Evolutionary conservation across 2,113 vertebrate species (phyloP), one percentile per base, ranked within the genome.

Genomic region (Odocoileus hemionus): DNA sequence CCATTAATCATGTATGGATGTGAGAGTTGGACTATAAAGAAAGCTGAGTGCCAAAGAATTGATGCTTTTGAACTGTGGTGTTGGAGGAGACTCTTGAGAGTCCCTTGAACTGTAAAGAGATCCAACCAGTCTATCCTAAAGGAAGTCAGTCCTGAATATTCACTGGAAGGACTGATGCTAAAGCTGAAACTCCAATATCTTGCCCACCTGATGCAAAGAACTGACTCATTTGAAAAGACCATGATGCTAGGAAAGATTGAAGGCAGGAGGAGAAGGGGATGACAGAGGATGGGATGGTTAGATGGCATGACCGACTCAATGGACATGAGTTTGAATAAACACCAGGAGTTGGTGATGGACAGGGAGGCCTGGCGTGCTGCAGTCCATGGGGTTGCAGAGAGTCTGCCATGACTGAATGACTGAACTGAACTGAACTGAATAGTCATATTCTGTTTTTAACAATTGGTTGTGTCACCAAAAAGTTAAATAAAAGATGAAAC

Each of bases 391-490:
- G 67, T 74, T 5, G 3, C 19, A 74, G 12, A 39, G 67, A 74
- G 33, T 74, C 4, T 2, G 19, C 10, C n/a, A 74, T 39, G 67
- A 74, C 67, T 23, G 67, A 74, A 39, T 74, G 19, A 74, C 19
- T 39, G 67, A 23, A 39, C 19, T 74, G 9, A 70, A 70, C n/a
- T 70, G 67, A 74, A 74, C n/a, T 39, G 10, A 54, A 36, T n/a
- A 92, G 45, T 79, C 82, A 30, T 86, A 97, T 76, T 60, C 94
- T 96, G 88, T 97, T 98, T 97, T 97, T 91, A 95, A 95, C 97
- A 97, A 98, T 93, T 97, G 57, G 79, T 91, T 97, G 96, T 85
- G 97, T 97, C 28, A 64, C 94, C 70, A 13, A 97, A 67, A 36
- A 98, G 89, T 95, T 7, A 87, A 98, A 93, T 0, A 95, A 89